Percentiles rank a stretch among this genome's conserved stretches.
These are phyloP conservation scores for Hippopotamus amphibius DNA, from an alignment of 2,113 vertebrate species.

Conservation along the genomic window DNA sequence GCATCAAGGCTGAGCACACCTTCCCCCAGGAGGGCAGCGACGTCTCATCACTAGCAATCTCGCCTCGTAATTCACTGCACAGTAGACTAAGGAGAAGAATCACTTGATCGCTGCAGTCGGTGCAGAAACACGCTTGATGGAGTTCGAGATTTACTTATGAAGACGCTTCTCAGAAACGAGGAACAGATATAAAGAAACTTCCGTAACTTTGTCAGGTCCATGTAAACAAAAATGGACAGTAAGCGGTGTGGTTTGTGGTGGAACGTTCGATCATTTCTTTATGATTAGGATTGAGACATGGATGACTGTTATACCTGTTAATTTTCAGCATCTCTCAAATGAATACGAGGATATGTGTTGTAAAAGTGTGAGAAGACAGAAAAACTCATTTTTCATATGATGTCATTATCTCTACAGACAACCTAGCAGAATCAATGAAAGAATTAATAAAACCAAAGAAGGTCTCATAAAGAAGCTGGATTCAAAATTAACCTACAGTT, in stretches of 20 bases:
- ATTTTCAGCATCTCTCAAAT: not conserved
- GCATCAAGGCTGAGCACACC: not conserved
- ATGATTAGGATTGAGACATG: not conserved
- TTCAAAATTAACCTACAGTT: not conserved
- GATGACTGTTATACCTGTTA: not conserved
- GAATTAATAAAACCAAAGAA: not conserved
- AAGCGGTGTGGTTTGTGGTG: not conserved
- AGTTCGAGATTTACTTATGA: too few species aligned
- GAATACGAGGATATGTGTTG: accelerated
- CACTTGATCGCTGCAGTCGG: accelerated
- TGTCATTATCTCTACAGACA: not conserved
- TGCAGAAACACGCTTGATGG: not conserved
- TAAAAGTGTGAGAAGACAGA: not conserved
- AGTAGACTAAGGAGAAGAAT: not conserved
- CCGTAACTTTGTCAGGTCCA: not conserved
- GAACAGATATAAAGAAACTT: too few species aligned
- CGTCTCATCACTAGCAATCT: not conserved
- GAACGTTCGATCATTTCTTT: not conserved
- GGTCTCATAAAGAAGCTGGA: not conserved
- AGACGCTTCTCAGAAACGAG: not conserved
- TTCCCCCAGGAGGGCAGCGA: too few species aligned
- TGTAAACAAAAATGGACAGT: not conserved
- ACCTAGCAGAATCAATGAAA: not conserved
- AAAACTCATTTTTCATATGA: not conserved
- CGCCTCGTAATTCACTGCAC: accelerated